Evolutionary conservation across 2,888 invertebrate species (phyloP).

Genomic region (Yponomeuta sedellus): DNA sequence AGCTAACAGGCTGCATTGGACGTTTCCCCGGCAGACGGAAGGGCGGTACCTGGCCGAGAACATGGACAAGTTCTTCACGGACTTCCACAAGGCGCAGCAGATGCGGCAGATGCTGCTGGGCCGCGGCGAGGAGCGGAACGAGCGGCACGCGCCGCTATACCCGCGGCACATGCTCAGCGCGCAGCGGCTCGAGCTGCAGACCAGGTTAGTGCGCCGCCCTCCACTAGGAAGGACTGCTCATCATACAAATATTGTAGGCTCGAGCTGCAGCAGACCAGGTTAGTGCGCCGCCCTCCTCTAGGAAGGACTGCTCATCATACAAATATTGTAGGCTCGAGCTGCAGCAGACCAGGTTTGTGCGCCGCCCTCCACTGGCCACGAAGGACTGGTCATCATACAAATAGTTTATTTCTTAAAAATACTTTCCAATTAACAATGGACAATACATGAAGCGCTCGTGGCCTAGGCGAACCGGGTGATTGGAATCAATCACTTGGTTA

Average conservation of each 20-base stretch:
- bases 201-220: neutral
- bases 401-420: no score
- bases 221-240: no score
- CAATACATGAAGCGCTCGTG: no score
- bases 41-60: slow-evolving; percentile 64
- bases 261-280: neutral
- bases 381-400: no score
- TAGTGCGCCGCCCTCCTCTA: no score
- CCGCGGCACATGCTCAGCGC: slow-evolving; percentile 5
- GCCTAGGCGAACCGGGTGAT: no score
- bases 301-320: no score
- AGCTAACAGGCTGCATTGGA: no score
- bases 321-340: neutral
- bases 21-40: slow-evolving; percentile 35
- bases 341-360: neutral
- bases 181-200: neutral
- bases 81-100: slow-evolving; percentile 81
- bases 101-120: slow-evolving; percentile 50
- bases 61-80: slow-evolving; percentile 84
- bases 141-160: neutral
- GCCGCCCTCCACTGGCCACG: no score
- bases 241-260: no score
- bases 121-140: slow-evolving; percentile 36
- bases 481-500: no score
- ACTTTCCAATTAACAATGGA: no score